Evolutionary conservation across 2,113 vertebrate genomes (phyloP), one percentile per base, ranked within the genome.

Genomic region (Ranitomeya imitator): DNA sequence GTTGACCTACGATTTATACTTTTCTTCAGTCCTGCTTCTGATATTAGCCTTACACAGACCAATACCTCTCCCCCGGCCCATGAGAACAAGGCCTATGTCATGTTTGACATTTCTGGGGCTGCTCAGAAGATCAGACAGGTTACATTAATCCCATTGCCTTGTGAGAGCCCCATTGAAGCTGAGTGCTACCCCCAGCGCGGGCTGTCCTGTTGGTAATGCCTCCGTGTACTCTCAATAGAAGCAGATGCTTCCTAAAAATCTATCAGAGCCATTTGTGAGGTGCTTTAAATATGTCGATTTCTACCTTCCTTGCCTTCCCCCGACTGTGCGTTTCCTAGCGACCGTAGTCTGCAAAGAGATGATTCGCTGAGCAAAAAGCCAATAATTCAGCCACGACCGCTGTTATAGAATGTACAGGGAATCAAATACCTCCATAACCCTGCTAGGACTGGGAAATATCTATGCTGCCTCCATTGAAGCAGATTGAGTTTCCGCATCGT

Each of bases 291-390:
- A 45, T 77, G 37, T 88, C 79, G 16, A 23, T 55, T 21, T 31
- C 54, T 79, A 81, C 79, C 86, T 76, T 69, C 63, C 67, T 63
- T 59, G 45, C 52, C 65, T 87, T 57, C 54, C 61, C 69, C 61
- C 65, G 45, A 63, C 92, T 69, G 84, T 89, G 73, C 69, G 92
- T 93, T 92, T 92, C 93, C 93, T 93, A 91, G 93, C 91, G 91
- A 93, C 93, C 87, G 90, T 57, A 83, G 90, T 90, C 89, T 91
- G 93, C 93, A 80, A 93, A 93, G 92, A 87, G 92, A 92, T 8
- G 92, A 91, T 91, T 90, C 45, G 91, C 92, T 92, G 90, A 79
- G 90, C 90, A 91, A 54, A 80, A 90, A 91, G 91, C 92, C 93
- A 69, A 0, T 85, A 88, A 79, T 86, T 59, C 91, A 14, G 89